phyloP scores from a whole-genome alignment of 2,113 vertebrate species.

The Piaya cayana region DNA sequence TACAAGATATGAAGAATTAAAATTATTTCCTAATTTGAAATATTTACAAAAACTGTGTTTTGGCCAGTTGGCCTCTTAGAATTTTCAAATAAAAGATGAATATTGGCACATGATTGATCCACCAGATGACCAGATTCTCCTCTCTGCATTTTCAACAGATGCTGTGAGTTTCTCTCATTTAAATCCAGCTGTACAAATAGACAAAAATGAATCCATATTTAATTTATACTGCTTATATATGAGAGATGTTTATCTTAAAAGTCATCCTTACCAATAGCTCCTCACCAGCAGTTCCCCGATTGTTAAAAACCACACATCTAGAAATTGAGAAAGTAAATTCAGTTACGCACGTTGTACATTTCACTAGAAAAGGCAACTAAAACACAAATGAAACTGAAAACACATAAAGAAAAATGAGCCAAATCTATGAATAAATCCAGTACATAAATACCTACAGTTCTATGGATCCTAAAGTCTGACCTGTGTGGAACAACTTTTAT shows the following conservation, averaged over 20 bases:
- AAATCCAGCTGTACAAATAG: neutral
- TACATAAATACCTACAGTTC: neutral
- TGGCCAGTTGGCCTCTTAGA: neutral
- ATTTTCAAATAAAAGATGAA: neutral
- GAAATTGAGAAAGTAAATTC: constrained; percentile 72
- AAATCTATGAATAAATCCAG: neutral
- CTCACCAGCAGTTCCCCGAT: constrained; percentile 87
- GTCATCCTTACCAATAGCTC: constrained; percentile 90
- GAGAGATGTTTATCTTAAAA: constrained; percentile 42
- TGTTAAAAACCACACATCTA: constrained; percentile 94
- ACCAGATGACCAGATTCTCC: neutral
- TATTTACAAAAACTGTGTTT: neutral
- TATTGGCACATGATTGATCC: neutral
- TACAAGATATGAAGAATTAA: neutral
- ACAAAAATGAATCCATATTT: neutral
- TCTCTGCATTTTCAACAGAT: neutral
- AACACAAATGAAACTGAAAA: neutral
- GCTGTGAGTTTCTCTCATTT: neutral
- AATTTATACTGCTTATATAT: neutral
- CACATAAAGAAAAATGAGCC: neutral
- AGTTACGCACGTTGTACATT: neutral
- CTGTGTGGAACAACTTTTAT: neutral
- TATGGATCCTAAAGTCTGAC: neutral
- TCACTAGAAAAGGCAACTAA: neutral
- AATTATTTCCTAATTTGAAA: neutral